Conservation (phyloP, 2,113 vertebrate genomes). For the Cacatua alba region DNA sequence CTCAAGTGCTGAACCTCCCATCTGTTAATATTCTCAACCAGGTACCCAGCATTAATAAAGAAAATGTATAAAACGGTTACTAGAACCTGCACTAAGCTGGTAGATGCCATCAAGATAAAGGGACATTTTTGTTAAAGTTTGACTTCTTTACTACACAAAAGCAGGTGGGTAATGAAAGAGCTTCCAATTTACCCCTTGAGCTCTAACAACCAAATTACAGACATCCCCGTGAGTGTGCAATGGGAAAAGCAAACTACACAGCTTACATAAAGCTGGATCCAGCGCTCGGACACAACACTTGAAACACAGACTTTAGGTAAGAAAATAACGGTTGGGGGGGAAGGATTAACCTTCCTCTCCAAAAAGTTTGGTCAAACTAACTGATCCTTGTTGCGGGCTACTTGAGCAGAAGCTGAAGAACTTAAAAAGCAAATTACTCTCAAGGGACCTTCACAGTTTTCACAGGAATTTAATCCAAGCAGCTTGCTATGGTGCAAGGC, state of each 20-base stretch:
- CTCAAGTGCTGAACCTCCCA: neutral
- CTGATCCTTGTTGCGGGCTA: neutral
- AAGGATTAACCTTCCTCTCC: neutral
- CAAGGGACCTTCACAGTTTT: neutral
- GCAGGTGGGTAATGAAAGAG: constrained; percentile 1
- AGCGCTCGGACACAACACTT: neutral
- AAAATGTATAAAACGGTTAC: constrained; percentile 34
- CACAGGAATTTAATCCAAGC: neutral
- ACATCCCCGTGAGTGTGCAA: neutral
- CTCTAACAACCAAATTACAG: neutral
- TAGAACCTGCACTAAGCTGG: neutral
- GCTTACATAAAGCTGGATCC: neutral
- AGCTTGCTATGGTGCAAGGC: neutral
- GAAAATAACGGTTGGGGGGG: neutral
- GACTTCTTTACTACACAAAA: constrained; percentile 45
- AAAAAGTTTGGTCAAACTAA: neutral
- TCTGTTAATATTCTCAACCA: constrained; percentile 1
- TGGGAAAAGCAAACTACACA: neutral
- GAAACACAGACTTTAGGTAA: neutral
- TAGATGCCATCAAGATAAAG: constrained; percentile 67
- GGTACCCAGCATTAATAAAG: constrained; percentile 36
- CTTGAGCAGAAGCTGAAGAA: neutral
- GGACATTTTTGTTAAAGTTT: constrained; percentile 60
- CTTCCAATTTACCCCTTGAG: constrained; percentile 2
- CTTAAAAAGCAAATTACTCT: neutral